Evolutionary conservation across 2,113 vertebrate species (phyloP).

Genomic region (Crotophaga sulcirostris): DNA sequence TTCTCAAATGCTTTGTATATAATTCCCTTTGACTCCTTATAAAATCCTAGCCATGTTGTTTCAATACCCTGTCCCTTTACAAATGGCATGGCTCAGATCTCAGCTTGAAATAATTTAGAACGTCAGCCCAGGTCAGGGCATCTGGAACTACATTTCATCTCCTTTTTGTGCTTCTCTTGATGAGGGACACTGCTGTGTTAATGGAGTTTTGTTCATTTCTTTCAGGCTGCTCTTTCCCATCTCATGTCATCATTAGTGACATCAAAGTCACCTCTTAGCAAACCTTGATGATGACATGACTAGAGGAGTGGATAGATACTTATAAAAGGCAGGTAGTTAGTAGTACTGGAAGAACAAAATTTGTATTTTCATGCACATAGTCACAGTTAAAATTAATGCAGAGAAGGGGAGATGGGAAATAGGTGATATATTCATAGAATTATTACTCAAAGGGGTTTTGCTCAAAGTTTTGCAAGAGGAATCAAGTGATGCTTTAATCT

Average conservation of each 20-base stretch:
- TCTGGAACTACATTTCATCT: conserved; percentile 32
- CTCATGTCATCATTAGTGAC: not conserved
- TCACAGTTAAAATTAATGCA: not conserved
- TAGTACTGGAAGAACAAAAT: not conserved
- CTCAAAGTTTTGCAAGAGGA: conserved; percentile 8
- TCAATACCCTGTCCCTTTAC: not conserved
- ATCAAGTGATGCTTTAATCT: not conserved
- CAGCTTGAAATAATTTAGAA: conserved; percentile 39
- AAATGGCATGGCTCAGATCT: not conserved
- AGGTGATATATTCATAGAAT: not conserved
- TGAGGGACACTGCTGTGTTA: conserved; percentile 32
- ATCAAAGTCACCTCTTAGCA: not conserved
- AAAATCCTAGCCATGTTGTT: not conserved
- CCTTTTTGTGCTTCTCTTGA: not conserved
- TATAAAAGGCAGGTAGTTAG: not conserved
- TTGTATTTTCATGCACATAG: not conserved
- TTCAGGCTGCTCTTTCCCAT: not conserved
- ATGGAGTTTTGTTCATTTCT: conserved; percentile 18
- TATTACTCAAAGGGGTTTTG: not conserved
- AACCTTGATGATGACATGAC: not conserved
- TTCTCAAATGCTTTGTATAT: not conserved
- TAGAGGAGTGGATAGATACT: not conserved
- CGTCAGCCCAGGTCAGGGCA: not conserved
- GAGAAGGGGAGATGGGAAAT: not conserved
- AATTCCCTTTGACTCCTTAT: not conserved